phyloP scores from a whole-genome alignment of 2,888 invertebrate genomes.

The Diaprepes abbreviatus region DNA sequence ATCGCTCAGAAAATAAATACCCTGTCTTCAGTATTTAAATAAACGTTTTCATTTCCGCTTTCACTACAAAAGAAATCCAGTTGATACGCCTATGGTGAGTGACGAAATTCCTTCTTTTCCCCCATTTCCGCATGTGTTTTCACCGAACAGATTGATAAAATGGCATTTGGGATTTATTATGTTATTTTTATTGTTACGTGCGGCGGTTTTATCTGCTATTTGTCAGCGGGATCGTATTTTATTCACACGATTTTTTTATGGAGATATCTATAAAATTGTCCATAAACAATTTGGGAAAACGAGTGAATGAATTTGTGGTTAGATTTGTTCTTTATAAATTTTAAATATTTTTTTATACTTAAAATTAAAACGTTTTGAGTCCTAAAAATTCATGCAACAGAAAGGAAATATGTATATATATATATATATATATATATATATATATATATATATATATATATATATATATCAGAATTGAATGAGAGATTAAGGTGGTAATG shows the following conservation, averaged over 20 bases:
- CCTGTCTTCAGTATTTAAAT: too few relatives aligned
- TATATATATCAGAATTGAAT: too few relatives aligned
- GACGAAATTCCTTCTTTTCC: slow-evolving; percentile 18
- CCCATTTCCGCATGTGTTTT: slow-evolving; percentile 24
- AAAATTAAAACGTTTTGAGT: too few relatives aligned
- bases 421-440: too few relatives aligned
- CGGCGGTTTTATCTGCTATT: slow-evolving; percentile 29
- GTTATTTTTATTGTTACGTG: slow-evolving; percentile 38
- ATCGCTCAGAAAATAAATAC: too few relatives aligned
- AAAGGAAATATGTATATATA: too few relatives aligned
- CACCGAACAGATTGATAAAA: slow-evolving; percentile 36
- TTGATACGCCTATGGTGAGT: slow-evolving; percentile 12
- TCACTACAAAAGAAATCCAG: too few relatives aligned
- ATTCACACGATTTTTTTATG: slow-evolving; percentile 4
- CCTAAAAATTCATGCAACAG: too few relatives aligned
- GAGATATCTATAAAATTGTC: not conserved
- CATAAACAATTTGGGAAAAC: not conserved
- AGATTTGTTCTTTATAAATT: not conserved
- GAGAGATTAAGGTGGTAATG: too few relatives aligned
- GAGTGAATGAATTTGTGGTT: not conserved
- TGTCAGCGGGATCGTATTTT: slow-evolving; percentile 23
- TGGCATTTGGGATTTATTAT: slow-evolving; percentile 37
- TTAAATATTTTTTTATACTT: too few relatives aligned
- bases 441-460: too few relatives aligned
- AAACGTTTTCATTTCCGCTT: too few relatives aligned